Evolutionary conservation across 2,113 vertebrate genomes (phyloP).

Genomic region (Microcebus lehilahytsara): DNA sequence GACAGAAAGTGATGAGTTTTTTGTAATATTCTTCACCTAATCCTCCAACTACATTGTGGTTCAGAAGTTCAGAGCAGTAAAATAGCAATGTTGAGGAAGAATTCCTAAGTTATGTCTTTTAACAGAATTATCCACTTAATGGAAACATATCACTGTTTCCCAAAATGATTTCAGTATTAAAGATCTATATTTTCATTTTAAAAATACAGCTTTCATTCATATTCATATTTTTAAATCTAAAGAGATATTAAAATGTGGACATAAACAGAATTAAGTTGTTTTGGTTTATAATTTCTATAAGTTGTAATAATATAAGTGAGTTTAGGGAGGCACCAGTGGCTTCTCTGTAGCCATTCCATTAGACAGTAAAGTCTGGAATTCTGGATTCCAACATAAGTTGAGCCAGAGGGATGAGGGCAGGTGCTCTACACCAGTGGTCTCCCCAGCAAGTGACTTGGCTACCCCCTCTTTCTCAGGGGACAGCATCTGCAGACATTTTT

Average conservation of each 20-base stretch:
- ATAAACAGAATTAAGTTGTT: neutral
- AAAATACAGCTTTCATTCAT: neutral
- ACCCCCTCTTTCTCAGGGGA: neutral
- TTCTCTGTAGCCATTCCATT: neutral
- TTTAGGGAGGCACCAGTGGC: neutral
- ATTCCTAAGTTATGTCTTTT: neutral
- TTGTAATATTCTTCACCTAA: neutral
- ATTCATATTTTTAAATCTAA: conserved; percentile 31
- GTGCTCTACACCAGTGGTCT: neutral
- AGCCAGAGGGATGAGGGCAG: neutral
- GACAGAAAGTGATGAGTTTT: conserved; percentile 38
- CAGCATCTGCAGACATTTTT: neutral
- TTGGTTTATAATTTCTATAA: conserved; percentile 1
- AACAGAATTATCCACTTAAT: neutral
- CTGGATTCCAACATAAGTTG: neutral
- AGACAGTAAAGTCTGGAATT: neutral
- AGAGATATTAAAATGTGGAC: neutral
- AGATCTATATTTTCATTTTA: neutral
- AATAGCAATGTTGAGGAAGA: neutral
- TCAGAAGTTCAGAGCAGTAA: conserved; percentile 19
- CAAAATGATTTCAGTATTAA: neutral
- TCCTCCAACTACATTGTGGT: neutral
- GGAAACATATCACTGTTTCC: conserved; percentile 23
- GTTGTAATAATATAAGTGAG: neutral
- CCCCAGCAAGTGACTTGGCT: neutral